Conservation (phyloP, 2,797 vertebrate species). For the Morelia viridis region DNA sequence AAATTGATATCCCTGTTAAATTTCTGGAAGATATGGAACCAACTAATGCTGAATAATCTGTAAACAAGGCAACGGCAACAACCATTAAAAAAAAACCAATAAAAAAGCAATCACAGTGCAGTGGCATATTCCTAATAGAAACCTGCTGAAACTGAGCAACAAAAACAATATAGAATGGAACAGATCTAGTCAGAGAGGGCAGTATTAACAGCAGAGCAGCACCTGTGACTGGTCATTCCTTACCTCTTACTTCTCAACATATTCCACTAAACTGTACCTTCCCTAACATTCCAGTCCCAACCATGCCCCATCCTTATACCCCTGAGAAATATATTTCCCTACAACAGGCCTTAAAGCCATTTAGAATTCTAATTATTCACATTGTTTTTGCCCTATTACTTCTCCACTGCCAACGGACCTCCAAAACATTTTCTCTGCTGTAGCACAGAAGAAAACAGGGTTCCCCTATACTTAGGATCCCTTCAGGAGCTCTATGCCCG, state of each 20-base stretch:
- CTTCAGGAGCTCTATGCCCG: not conserved
- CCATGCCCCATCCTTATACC: not conserved
- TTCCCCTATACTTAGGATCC: not conserved
- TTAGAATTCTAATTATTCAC: not conserved
- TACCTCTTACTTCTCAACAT: conserved; percentile 38
- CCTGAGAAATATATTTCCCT: conserved; percentile 10
- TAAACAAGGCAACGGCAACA: not conserved
- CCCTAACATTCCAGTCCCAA: conserved; percentile 3
- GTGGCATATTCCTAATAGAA: conserved; percentile 24
- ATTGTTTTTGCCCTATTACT: not conserved
- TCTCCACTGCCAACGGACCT: not conserved
- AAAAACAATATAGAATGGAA: not conserved
- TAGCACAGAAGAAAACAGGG: not conserved
- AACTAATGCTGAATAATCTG: conserved; percentile 20
- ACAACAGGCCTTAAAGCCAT: not conserved
- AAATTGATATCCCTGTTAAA: not conserved
- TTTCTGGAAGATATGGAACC: not conserved
- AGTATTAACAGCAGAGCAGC: conserved; percentile 1
- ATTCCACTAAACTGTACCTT: conserved; percentile 37
- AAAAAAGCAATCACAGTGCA: conserved; percentile 12
- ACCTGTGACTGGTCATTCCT: conserved; percentile 40
- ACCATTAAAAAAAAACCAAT: not conserved
- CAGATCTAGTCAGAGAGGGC: conserved; percentile 3
- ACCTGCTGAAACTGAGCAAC: conserved; percentile 36
- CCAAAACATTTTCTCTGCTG: not conserved